Evolutionary conservation across 2,888 invertebrate genomes (phyloP).

Genomic region (Rhingia campestris): DNA sequence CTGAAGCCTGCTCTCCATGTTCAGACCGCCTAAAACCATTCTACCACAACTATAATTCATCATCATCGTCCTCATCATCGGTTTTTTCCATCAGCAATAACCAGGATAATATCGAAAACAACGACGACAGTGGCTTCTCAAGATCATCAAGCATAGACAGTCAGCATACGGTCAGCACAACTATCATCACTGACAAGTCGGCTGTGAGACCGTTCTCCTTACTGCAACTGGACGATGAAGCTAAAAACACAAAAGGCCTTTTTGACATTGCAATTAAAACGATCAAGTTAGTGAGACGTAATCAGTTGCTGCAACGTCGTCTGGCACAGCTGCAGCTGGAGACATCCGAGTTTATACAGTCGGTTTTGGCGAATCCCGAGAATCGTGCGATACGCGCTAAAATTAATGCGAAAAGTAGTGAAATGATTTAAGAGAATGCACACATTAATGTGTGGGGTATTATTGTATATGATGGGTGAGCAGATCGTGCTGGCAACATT

Average conservation of each 20-base stretch:
- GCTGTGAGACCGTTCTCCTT: constrained; percentile 30
- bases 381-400: constrained; percentile 80
- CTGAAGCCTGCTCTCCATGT: constrained; percentile 36
- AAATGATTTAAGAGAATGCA: constrained; percentile 42
- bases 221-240: constrained; percentile 67
- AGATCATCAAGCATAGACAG: constrained; percentile 69
- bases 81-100: constrained; percentile 58
- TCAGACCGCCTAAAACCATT: constrained; percentile 49
- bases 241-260: constrained; percentile 82
- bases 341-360: constrained; percentile 86
- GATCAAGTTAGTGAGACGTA: constrained; percentile 86
- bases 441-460: neutral
- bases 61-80: constrained; percentile 45
- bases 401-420: constrained; percentile 67
- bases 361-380: constrained; percentile 84
- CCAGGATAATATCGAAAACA: constrained; percentile 50
- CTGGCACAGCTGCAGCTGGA: constrained; percentile 85
- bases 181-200: constrained; percentile 55
- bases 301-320: constrained; percentile 85
- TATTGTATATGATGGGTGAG: neutral
- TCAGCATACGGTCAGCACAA: constrained; percentile 69
- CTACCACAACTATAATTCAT: constrained; percentile 36
- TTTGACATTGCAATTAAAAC: constrained; percentile 87
- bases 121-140: constrained; percentile 44
- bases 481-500: constrained; percentile 30